Evolutionary conservation across 2,113 vertebrate genomes (phyloP).

Genomic region (Vulpes lagopus): DNA sequence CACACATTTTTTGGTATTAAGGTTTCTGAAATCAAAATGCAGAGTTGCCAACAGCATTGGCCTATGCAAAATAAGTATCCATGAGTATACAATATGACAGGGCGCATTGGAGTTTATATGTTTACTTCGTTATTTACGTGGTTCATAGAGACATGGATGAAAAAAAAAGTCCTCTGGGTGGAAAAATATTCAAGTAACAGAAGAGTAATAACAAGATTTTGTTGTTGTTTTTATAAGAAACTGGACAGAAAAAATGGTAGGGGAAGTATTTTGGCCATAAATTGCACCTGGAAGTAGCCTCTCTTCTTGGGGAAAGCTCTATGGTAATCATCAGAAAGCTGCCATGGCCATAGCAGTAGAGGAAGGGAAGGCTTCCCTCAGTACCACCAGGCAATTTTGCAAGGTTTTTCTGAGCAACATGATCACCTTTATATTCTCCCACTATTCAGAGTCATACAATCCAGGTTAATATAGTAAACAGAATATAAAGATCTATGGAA

Average conservation of each 20-base stretch:
- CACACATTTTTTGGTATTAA: neutral
- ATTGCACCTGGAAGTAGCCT: neutral
- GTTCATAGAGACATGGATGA: neutral
- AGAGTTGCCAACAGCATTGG: neutral
- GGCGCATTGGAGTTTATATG: neutral
- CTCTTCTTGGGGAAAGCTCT: neutral
- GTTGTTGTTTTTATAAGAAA: neutral
- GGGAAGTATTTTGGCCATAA: neutral
- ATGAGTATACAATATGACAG: neutral
- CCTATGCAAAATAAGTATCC: neutral
- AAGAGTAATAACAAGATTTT: neutral
- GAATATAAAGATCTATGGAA: neutral
- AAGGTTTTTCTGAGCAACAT: neutral
- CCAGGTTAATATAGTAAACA: neutral
- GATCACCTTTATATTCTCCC: neutral
- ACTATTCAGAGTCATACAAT: neutral
- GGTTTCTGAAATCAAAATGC: neutral
- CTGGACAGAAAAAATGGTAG: neutral
- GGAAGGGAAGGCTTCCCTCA: neutral
- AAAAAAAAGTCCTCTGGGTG: neutral
- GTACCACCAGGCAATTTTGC: neutral
- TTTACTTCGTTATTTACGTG: neutral
- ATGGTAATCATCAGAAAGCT: neutral
- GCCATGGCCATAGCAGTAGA: neutral
- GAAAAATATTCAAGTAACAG: conserved; percentile 20